Conservation (phyloP, 2,113 vertebrate species). For the Pitta sordida region DNA sequence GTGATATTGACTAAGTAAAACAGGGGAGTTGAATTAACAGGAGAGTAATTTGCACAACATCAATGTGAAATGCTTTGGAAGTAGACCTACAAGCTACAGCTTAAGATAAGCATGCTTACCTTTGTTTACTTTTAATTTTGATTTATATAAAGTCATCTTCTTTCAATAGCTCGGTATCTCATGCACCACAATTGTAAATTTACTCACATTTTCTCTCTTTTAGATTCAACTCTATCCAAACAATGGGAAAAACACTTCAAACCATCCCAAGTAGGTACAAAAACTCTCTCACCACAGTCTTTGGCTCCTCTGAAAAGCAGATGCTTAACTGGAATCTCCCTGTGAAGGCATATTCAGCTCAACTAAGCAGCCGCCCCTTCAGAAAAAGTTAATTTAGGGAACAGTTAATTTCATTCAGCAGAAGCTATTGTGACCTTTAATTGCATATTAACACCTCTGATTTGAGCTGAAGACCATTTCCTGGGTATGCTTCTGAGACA, state of each 20-base stretch:
- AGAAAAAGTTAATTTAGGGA: not conserved
- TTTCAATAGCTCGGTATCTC: not conserved
- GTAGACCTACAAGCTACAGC: not conserved
- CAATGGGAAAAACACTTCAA: not conserved
- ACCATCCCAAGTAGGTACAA: not conserved
- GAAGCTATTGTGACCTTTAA: slow-evolving; percentile 22
- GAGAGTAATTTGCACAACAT: not conserved
- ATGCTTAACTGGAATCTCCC: not conserved
- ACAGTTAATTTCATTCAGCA: not conserved
- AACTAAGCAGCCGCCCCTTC: not conserved
- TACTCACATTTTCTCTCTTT: not conserved
- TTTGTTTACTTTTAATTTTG: not conserved
- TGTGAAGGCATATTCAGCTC: not conserved
- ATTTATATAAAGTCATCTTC: not conserved
- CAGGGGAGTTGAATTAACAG: not conserved
- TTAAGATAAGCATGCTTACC: not conserved
- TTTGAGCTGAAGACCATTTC: slow-evolving; percentile 20
- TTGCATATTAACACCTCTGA: slow-evolving; percentile 15
- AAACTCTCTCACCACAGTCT: not conserved
- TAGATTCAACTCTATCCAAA: not conserved
- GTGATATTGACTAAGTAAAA: not conserved
- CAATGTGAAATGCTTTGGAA: not conserved
- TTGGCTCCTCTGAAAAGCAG: not conserved
- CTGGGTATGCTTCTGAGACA: not conserved
- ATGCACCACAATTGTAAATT: not conserved